phyloP scores from a whole-genome alignment of 2,888 invertebrate genomes.

The Hecatera dysodea region DNA sequence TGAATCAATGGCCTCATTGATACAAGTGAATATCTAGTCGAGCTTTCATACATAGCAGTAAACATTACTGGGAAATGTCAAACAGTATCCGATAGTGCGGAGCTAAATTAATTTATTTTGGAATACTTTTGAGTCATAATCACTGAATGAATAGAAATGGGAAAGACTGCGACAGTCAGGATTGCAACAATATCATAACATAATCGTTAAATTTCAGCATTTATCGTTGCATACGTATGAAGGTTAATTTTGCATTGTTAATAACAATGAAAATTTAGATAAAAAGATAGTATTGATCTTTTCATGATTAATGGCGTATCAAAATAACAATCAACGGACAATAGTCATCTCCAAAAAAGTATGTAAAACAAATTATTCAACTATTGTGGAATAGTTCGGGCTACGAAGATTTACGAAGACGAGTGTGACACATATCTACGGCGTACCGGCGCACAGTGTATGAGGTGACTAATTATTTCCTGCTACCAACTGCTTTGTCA shows the following conservation, averaged over 20 bases:
- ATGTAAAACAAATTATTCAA: conserved; percentile 77
- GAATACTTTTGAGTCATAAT: background rate
- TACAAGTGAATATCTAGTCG: conserved; percentile 42
- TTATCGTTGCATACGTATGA: background rate
- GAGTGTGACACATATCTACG: no score
- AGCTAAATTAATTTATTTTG: conserved; percentile 7
- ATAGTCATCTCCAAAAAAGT: conserved; percentile 64
- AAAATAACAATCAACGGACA: conserved; percentile 50
- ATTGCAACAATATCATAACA: conserved; percentile 12
- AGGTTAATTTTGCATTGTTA: conserved; percentile 29
- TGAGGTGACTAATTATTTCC: no score
- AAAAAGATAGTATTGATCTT: conserved; percentile 29
- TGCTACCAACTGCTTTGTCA: no score
- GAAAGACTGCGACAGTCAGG: background rate
- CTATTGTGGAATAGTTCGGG: no score
- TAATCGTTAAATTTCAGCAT: conserved; percentile 3
- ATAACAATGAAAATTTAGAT: conserved; percentile 6
- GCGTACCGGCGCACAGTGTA: no score
- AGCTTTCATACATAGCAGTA: conserved; percentile 38
- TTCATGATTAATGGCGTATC: conserved; percentile 54
- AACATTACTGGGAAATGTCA: conserved; percentile 62
- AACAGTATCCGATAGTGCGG: conserved; percentile 30
- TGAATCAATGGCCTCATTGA: conserved; percentile 62
- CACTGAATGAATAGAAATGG: background rate
- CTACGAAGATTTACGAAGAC: no score